Percentiles rank a stretch among this genome's conserved stretches.
phyloP scores from a whole-genome alignment of 2,113 vertebrate genomes.

The Toxotes chatareus region DNA sequence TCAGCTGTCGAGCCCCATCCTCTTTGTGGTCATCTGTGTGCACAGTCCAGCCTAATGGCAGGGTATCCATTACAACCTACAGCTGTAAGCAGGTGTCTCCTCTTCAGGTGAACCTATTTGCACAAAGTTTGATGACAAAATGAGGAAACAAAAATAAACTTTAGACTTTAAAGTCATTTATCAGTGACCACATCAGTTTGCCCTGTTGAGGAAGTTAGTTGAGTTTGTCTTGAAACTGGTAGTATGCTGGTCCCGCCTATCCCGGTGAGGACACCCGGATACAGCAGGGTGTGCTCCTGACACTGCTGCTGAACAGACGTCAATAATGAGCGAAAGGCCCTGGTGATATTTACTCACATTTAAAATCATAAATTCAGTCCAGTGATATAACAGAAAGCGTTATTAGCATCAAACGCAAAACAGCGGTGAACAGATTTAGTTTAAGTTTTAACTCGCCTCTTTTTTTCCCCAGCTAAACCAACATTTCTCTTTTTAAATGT shows the following conservation, averaged over 20 bases:
- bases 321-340: background rate
- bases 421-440: background rate
- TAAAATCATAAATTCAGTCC: background rate
- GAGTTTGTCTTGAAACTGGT: background rate
- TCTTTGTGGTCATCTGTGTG: background rate
- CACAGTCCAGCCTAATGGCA: slow-evolving; percentile 48
- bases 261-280: slow-evolving; percentile 68
- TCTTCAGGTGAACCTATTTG: background rate
- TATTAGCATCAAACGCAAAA: background rate
- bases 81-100: slow-evolving; percentile 4
- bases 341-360: background rate
- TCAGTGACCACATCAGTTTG: background rate
- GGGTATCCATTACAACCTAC: slow-evolving; percentile 66
- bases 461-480: background rate
- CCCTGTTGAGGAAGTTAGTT: background rate
- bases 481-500: background rate
- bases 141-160: background rate
- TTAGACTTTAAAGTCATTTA: background rate
- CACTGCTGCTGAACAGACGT: background rate
- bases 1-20: slow-evolving; percentile 25
- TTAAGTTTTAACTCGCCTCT: background rate
- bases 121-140: background rate
- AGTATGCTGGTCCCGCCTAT: background rate
- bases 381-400: too few relatives aligned
- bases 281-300: slow-evolving; percentile 42